Evolutionary conservation across 2,797 vertebrate genomes (phyloP).

Genomic region (Rallus crepitans): DNA sequence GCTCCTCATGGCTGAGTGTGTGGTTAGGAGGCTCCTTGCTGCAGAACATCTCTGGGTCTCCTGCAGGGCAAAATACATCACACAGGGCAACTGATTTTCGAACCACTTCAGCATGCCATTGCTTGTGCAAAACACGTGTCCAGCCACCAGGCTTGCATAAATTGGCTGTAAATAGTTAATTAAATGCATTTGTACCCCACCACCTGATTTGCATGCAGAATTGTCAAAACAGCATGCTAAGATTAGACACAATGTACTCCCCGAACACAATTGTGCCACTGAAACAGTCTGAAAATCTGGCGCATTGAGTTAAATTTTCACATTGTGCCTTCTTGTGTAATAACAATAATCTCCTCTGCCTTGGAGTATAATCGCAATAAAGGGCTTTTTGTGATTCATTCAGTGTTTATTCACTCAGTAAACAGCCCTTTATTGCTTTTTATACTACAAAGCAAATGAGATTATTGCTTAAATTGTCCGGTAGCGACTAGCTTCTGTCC

Average conservation of each 20-base stretch:
- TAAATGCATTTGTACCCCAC: slow-evolving; percentile 73
- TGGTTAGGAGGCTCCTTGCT: neutral
- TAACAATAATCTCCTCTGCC: slow-evolving; percentile 74
- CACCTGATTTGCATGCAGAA: slow-evolving; percentile 73
- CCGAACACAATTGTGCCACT: slow-evolving; percentile 61
- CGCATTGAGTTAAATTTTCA: slow-evolving; percentile 75
- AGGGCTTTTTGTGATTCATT: slow-evolving; percentile 78
- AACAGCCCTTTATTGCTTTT: slow-evolving; percentile 78
- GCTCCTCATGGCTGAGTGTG: neutral
- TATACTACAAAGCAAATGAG: slow-evolving; percentile 79
- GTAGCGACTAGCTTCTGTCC: slow-evolving; percentile 71
- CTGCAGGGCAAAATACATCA: neutral
- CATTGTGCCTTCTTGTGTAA: slow-evolving; percentile 69
- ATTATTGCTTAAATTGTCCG: slow-evolving; percentile 79
- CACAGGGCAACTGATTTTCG: neutral
- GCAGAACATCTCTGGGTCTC: neutral
- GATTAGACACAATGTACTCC: slow-evolving; percentile 72
- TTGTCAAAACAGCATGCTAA: slow-evolving; percentile 66
- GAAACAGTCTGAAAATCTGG: slow-evolving; percentile 68
- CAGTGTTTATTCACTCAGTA: slow-evolving; percentile 78
- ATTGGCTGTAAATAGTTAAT: slow-evolving; percentile 71
- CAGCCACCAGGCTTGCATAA: slow-evolving; percentile 63
- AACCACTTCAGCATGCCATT: slow-evolving; percentile 38
- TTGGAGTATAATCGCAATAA: slow-evolving; percentile 74
- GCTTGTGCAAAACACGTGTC: slow-evolving; percentile 65